Percentiles rank a stretch among this genome's conserved stretches.
Conservation (phyloP, 2,888 invertebrate genomes). For the Leucozona laternaria region DNA sequence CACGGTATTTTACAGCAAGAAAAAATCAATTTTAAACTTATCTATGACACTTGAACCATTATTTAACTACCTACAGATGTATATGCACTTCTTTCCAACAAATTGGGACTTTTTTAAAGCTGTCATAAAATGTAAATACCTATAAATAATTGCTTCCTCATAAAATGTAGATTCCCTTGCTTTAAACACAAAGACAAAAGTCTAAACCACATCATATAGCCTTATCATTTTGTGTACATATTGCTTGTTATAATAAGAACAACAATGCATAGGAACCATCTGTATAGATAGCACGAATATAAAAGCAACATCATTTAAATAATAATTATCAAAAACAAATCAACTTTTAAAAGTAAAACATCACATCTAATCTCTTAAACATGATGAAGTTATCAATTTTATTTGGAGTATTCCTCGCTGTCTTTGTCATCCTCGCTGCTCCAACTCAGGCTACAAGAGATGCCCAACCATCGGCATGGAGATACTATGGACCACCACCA, state of each 20-base stretch:
- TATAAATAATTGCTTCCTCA: neutral
- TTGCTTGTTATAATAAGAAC: neutral
- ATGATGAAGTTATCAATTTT: conserved; percentile 39
- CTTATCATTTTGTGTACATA: conserved; percentile 7
- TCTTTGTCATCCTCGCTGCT: conserved; percentile 10
- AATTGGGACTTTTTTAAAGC: too few relatives aligned
- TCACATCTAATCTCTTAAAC: neutral
- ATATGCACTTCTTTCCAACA: too few relatives aligned
- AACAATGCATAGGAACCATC: neutral
- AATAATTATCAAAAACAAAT: conserved; percentile 9
- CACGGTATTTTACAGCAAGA: too few relatives aligned
- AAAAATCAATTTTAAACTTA: too few relatives aligned
- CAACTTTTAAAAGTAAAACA: neutral
- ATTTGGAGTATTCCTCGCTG: conserved; percentile 27
- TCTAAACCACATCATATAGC: conserved; percentile 24
- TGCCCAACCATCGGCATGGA: conserved; percentile 18
- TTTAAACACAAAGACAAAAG: neutral
- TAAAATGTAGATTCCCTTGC: conserved; percentile 3
- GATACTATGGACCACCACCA: conserved; percentile 45
- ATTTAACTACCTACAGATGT: too few relatives aligned
- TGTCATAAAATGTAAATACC: too few relatives aligned
- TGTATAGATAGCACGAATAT: conserved; percentile 29
- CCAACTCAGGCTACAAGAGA: conserved; percentile 37
- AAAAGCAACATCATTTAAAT: neutral
- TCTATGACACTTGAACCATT: too few relatives aligned